A percentile compares a stretch with the other conserved stretches of the same genome.
Evolutionary conservation across 2,797 vertebrate genomes (phyloP).

Genomic region (Chloroceryle inda): DNA sequence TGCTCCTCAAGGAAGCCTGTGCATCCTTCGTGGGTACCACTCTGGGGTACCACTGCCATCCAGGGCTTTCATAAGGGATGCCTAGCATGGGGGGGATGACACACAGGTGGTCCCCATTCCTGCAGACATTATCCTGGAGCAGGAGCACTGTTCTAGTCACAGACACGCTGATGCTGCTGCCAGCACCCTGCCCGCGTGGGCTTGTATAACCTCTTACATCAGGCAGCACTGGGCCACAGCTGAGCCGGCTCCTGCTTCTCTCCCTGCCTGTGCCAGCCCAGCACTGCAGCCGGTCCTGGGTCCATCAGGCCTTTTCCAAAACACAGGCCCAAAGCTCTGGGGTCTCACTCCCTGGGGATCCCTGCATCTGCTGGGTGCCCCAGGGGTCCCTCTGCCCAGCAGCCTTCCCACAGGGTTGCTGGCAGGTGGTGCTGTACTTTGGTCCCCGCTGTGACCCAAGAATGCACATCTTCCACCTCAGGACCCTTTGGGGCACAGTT

Average conservation of each 20-base stretch:
- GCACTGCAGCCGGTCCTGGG: rapidly evolving
- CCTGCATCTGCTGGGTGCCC: neutral
- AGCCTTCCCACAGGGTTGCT: neutral
- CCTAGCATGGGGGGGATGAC: neutral
- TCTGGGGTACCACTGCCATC: neutral
- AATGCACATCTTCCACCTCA: neutral
- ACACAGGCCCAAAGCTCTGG: rapidly evolving
- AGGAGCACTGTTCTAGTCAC: neutral
- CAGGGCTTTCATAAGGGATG: neutral
- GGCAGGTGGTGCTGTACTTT: neutral
- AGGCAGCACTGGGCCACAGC: neutral
- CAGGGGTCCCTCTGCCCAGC: neutral
- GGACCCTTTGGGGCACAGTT: too few species aligned
- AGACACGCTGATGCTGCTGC: neutral
- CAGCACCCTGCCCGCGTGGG: neutral
- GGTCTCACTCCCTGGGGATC: neutral
- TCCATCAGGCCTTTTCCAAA: too few species aligned
- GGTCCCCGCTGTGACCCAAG: rapidly evolving
- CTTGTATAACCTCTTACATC: conserved; percentile 40
- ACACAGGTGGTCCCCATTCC: neutral
- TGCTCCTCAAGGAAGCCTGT: neutral
- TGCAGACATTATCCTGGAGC: neutral
- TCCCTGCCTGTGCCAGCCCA: neutral
- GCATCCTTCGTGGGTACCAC: neutral
- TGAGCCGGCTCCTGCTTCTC: neutral